Conservation (phyloP, 2,797 vertebrate species). For the Emys orbicularis region DNA sequence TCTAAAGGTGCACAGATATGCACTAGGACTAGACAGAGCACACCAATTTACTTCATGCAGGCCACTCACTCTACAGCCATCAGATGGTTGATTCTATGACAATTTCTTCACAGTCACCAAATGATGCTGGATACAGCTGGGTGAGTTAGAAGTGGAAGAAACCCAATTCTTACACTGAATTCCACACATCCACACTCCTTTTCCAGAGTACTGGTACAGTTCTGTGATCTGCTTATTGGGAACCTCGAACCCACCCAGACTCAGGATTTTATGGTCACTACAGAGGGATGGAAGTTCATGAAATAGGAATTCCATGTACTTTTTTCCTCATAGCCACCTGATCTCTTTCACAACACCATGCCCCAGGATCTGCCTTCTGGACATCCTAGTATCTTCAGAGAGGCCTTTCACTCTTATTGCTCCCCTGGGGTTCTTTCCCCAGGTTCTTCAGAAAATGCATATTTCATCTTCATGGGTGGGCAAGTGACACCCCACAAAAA, state of each 20-base stretch:
- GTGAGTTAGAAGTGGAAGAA: constrained; percentile 1
- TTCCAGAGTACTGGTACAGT: background rate
- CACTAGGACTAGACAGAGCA: background rate
- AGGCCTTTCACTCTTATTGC: background rate
- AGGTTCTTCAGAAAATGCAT: background rate
- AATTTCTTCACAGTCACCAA: constrained; percentile 28
- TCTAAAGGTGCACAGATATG: background rate
- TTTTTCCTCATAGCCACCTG: background rate
- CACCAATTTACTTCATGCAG: constrained; percentile 2
- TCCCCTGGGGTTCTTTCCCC: background rate
- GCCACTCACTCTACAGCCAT: background rate
- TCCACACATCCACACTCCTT: background rate
- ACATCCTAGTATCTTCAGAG: background rate
- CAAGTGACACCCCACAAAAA: background rate
- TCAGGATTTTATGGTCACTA: background rate
- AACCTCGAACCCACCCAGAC: background rate
- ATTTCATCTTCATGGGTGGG: background rate
- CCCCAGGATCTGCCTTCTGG: background rate
- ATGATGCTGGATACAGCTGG: constrained; percentile 6
- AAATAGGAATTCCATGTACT: background rate
- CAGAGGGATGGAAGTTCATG: background rate
- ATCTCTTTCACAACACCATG: background rate
- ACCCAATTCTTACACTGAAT: background rate
- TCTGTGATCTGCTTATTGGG: background rate
- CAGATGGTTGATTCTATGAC: background rate